Evolutionary conservation across 1,140 invertebrate genomes (phyloP).

Genomic region (Conopomorpha cramerella): DNA sequence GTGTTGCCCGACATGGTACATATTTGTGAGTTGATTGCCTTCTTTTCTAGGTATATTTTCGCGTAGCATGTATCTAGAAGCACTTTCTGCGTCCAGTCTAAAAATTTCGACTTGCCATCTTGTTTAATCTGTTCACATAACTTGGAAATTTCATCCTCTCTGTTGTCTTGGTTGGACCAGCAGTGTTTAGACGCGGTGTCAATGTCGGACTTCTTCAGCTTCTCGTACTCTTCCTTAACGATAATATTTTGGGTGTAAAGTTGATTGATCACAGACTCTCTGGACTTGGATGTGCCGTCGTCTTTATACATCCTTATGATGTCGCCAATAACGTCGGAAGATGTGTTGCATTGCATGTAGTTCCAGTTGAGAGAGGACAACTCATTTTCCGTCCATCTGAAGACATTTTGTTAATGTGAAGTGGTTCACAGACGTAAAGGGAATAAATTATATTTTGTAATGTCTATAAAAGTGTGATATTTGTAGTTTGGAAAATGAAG

Average conservation of each 20-base stretch:
- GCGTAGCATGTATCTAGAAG: conserved; percentile 71
- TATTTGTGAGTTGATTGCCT: conserved; percentile 6
- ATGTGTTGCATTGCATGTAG: conserved; percentile 65
- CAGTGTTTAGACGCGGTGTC: conserved; percentile 11
- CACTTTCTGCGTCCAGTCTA: conserved; percentile 71
- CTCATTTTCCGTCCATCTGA: conserved; percentile 68
- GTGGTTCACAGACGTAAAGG: conserved; percentile 6
- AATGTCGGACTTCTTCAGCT: conserved; percentile 39
- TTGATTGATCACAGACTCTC: conserved; percentile 64
- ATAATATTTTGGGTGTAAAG: conserved; percentile 64
- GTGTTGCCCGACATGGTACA: conserved; percentile 14
- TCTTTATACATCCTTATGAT: conserved; percentile 65
- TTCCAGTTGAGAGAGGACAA: conserved; percentile 67
- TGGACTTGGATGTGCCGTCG: conserved; percentile 63
- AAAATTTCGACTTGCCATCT: conserved; percentile 63
- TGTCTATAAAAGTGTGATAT: too few species aligned
- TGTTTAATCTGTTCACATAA: conserved; percentile 59
- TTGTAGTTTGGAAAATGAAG: too few species aligned
- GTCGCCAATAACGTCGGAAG: conserved; percentile 62
- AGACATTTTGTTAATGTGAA: conserved; percentile 8
- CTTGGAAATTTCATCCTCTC: conserved; percentile 44
- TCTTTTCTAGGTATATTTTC: conserved; percentile 62
- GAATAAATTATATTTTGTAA: too few species aligned
- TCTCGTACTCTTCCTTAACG: conserved; percentile 61
- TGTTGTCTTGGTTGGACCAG: conserved; percentile 19